Evolutionary conservation across 2,888 invertebrate genomes (phyloP).

Genomic region (Andrena minutula): DNA sequence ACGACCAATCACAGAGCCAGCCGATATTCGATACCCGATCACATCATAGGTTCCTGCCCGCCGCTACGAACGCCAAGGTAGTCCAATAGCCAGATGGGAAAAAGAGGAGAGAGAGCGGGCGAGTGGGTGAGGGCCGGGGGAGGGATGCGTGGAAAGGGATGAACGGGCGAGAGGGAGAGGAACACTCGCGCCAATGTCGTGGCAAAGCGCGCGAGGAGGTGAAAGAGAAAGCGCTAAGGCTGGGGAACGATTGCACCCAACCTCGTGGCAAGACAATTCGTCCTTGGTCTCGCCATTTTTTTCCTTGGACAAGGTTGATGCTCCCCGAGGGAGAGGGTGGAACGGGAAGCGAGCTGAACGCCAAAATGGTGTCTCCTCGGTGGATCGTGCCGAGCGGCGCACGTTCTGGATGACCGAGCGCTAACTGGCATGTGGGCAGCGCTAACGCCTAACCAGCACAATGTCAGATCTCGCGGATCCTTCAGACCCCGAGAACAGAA

Average conservation of each 20-base stretch:
- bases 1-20: conserved; percentile 83
- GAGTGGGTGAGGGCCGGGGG: conserved; percentile 45
- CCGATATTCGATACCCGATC: conserved; percentile 85
- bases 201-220: conserved; percentile 63
- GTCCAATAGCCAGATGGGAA: conserved; percentile 84
- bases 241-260: conserved; percentile 67
- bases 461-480: not conserved
- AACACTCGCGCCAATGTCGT: conserved; percentile 71
- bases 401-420: not conserved
- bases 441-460: not conserved
- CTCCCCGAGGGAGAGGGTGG: not conserved
- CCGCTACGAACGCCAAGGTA: conserved; percentile 78
- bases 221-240: conserved; percentile 65
- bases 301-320: conserved; percentile 49
- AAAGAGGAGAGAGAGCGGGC: conserved; percentile 74
- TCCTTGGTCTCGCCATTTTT: conserved; percentile 77
- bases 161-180: conserved; percentile 60
- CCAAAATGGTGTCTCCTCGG: conserved; percentile 8
- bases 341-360: not conserved
- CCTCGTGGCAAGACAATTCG: conserved; percentile 74
- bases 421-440: not conserved
- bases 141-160: conserved; percentile 65
- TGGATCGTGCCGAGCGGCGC: not conserved
- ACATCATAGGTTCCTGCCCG: conserved; percentile 82
- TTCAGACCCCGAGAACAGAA: not conserved